phyloP scores from a whole-genome alignment of 2,888 invertebrate genomes.

The Pyrgus malvae region DNA sequence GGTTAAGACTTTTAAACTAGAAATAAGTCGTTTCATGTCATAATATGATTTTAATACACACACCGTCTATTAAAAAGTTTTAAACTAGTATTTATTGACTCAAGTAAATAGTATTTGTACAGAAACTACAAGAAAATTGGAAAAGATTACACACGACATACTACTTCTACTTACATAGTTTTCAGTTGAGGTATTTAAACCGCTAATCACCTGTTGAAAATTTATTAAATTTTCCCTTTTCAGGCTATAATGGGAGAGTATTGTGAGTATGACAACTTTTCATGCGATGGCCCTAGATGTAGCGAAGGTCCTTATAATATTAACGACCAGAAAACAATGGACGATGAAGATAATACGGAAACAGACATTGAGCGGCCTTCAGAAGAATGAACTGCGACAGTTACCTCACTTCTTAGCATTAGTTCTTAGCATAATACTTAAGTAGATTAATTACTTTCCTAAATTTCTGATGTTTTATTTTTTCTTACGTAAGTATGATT shows the following conservation, averaged over 20 bases:
- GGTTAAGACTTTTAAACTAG: no score
- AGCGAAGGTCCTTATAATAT: conserved; percentile 69
- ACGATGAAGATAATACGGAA: conserved; percentile 28
- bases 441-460: no score
- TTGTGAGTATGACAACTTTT: conserved; percentile 73
- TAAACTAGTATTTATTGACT: no score
- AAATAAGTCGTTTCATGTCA: no score
- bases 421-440: neutral
- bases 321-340: conserved; percentile 29
- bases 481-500: neutral
- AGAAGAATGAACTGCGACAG: conserved; percentile 14
- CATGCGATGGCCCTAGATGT: conserved; percentile 65
- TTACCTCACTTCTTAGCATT: neutral
- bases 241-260: conserved; percentile 69
- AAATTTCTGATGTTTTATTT: no score
- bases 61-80: no score
- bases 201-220: neutral
- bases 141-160: no score
- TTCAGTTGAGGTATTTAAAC: neutral
- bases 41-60: no score
- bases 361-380: conserved; percentile 23
- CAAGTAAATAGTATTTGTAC: no score
- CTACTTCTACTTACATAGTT: no score
- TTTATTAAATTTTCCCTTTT: conserved; percentile 11
- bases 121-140: no score